Base-by-base conservation (phyloP, 2,888 invertebrate species). In the Malthinus seriepunctatus region DNA sequence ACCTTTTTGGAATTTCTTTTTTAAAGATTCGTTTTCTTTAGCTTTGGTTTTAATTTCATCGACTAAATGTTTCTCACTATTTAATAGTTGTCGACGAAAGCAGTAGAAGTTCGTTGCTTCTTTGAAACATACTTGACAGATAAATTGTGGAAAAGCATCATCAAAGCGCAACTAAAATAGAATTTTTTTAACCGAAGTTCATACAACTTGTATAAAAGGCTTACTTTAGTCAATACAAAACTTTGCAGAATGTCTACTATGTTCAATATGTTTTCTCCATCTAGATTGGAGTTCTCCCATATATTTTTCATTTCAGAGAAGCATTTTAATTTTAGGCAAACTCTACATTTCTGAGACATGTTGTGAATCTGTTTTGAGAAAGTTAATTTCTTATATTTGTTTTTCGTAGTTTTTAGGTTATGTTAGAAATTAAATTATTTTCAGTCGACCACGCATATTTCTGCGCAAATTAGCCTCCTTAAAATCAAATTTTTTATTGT, bases 41-140 rank as follows among this genome's bases (percentile, higher is more conserved):
- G 9, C 5, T 31, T 31, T 49, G 48, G 12, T 8, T 33, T 32
- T 9, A 8, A 31, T 14, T 46, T 46, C 23, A 7, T 39, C 12
- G n/a, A 51, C 47, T 32, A 62, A 37, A 45, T 61, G 46, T 49
- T 56, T 53, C 9, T 67, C 64, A n/a, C 64, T 61, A 23, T 60
- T 44, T 53, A 66, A 64, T 51, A 67, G 68, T 46, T 63, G 58
- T 14, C 56, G 33, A 35, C 56, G 52, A 60, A 70, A 70, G 5
- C 39, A 51, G 45, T 66, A 63, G 2, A 56, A 60, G 14, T 37
- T 64, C 8, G 47, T 56, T 8, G 66, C 66, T 14, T 50, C 51
- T 49, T 65, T 53, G 51, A 57, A 11, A 38, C 70, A 70, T 33
- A 9, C 51, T 31, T 55, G 51, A 47, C 70, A 70, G 42, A 70